Evolutionary conservation across 2,797 vertebrate species (phyloP).

Genomic region (Mustela erminea): DNA sequence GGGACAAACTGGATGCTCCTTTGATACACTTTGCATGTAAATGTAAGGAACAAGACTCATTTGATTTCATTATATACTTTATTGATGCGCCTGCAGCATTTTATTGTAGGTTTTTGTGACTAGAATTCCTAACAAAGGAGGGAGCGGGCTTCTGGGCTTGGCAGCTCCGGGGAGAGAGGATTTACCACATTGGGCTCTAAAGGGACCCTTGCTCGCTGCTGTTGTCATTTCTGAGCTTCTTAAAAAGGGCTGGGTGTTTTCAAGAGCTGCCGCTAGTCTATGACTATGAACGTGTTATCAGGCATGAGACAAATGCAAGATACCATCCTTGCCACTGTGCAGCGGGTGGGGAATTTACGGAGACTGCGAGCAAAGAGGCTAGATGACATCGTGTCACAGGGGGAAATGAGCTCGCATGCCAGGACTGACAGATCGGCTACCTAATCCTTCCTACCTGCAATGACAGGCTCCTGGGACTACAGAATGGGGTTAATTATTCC

Average conservation of each 20-base stretch:
- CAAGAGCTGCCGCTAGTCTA: not conserved
- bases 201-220: not conserved
- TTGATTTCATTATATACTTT: conserved; percentile 84
- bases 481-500: conserved; percentile 49
- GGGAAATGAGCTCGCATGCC: not conserved
- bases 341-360: not conserved
- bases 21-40: conserved; percentile 81
- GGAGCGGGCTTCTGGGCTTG: conserved; percentile 39
- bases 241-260: conserved; percentile 48
- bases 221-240: conserved; percentile 32
- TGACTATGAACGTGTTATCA: not conserved
- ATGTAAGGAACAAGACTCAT: conserved; percentile 79
- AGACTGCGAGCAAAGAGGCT: not conserved
- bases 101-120: conserved; percentile 81
- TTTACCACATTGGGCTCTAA: conserved; percentile 55
- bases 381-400: not conserved
- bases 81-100: conserved; percentile 73
- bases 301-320: not conserved
- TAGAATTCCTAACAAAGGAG: conserved; percentile 67
- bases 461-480: not conserved
- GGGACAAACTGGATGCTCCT: conserved; percentile 69
- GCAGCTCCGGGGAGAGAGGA: conserved; percentile 35
- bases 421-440: not conserved
- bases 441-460: conserved; percentile 17
- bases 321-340: not conserved